Evolutionary conservation across 2,113 vertebrate species (phyloP).

Genomic region (Nematolebias whitei): DNA sequence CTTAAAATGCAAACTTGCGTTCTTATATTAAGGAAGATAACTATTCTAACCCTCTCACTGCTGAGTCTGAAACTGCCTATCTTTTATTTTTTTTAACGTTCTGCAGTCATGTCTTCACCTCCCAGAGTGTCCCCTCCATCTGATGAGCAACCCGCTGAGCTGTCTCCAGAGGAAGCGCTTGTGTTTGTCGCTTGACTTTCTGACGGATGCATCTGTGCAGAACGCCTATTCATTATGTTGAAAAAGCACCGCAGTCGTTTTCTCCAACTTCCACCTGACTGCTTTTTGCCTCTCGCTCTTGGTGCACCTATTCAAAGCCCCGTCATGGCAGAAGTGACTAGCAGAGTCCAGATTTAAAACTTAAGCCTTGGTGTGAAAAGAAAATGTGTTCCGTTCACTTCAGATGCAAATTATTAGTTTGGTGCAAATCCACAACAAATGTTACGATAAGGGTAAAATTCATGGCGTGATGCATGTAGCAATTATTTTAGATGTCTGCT

Average conservation of each 20-base stretch:
- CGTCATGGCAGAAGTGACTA: no score
- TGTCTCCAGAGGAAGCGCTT: conserved; percentile 33
- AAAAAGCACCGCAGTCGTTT: background rate
- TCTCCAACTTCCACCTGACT: background rate
- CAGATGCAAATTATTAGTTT: no score
- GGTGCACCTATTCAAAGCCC: background rate
- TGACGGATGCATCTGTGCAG: conserved; percentile 10
- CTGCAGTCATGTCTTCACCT: conserved; percentile 29
- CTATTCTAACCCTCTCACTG: conserved; percentile 12
- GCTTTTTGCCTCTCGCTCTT: conserved; percentile 9
- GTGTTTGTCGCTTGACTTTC: conserved; percentile 37
- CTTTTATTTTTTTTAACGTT: conserved; percentile 17
- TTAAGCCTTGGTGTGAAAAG: no score
- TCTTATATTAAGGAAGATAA: background rate
- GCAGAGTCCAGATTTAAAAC: no score
- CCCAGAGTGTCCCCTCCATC: conserved; percentile 44
- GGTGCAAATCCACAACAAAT: no score
- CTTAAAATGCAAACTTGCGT: background rate
- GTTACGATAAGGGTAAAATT: no score
- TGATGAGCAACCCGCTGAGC: conserved; percentile 41
- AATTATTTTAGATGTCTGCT: no score
- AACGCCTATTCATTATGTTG: conserved; percentile 4
- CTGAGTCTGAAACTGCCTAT: background rate
- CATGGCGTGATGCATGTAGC: no score
- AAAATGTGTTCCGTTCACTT: no score